Conservation (phyloP, 2,113 vertebrate species). For the Varanus komodoensis region DNA sequence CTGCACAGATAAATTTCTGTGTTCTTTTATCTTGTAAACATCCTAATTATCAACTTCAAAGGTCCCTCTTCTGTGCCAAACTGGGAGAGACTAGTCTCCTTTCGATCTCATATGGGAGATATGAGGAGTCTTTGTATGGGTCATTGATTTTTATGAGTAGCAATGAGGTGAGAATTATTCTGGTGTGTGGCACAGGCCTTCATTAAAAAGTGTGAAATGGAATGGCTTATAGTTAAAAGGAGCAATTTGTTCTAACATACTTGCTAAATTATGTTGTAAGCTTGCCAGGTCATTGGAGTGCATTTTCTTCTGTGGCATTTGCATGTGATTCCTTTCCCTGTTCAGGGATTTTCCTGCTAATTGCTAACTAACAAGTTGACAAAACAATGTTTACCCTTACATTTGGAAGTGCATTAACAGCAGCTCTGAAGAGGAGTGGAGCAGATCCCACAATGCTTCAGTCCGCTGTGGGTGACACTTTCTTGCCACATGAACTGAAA, state of each 20-base stretch:
- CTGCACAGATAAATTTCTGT: constrained; percentile 79
- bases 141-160: constrained; percentile 89
- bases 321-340: constrained; percentile 70
- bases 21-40: constrained; percentile 85
- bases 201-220: constrained; percentile 85
- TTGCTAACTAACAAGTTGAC: constrained; percentile 62
- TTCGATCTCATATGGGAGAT: constrained; percentile 81
- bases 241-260: constrained; percentile 86
- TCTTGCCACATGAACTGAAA: background rate
- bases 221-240: constrained; percentile 83
- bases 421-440: constrained; percentile 55
- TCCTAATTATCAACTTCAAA: constrained; percentile 86
- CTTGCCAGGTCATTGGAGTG: constrained; percentile 75
- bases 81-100: constrained; percentile 67
- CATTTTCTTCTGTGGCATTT: constrained; percentile 77
- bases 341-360: constrained; percentile 68
- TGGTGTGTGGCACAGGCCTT: constrained; percentile 86
- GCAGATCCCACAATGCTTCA: constrained; percentile 60
- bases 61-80: constrained; percentile 73
- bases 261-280: constrained; percentile 84
- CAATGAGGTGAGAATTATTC: constrained; percentile 93
- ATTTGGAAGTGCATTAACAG: constrained; percentile 60
- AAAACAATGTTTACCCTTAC: constrained; percentile 56
- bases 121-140: constrained; percentile 84
- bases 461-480: constrained; percentile 48